Percentiles rank a stretch among this genome's conserved stretches.
Evolutionary conservation across 2,113 vertebrate species (phyloP).

Genomic region (Alligator mississippiensis): DNA sequence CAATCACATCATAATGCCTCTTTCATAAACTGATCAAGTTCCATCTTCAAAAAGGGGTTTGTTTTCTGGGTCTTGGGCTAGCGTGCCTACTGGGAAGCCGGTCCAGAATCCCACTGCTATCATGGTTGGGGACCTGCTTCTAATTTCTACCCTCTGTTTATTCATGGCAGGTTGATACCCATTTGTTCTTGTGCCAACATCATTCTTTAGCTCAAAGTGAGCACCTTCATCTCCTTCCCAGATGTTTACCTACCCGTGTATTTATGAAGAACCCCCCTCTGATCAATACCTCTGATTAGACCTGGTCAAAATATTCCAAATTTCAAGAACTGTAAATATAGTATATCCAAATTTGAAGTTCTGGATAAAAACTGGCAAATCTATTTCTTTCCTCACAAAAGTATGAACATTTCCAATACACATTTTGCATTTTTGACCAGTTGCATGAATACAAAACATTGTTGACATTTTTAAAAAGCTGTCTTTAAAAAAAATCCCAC

Average conservation of each 20-base stretch:
- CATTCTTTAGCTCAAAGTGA: not conserved
- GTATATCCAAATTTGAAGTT: no score
- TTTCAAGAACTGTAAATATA: no score
- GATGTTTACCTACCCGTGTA: not conserved
- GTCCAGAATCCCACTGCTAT: not conserved
- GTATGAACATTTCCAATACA: no score
- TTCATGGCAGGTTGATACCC: not conserved
- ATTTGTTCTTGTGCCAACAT: not conserved
- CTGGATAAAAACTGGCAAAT: no score
- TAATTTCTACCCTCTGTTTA: not conserved
- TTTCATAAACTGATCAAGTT: not conserved
- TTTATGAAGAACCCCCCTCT: no score
- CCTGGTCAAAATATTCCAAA: no score
- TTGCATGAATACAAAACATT: no score
- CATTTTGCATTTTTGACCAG: no score
- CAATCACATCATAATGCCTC: not conserved
- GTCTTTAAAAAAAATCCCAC: no score
- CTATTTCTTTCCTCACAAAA: no score
- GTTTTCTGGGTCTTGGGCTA: not conserved
- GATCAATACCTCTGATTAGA: no score
- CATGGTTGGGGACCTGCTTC: not conserved
- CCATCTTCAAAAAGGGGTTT: not conserved
- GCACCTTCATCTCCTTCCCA: fast-evolving
- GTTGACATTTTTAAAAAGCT: no score
- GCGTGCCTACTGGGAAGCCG: not conserved